phyloP scores from a whole-genome alignment of 1,140 invertebrate species.

The Andrena cerasifolii region DNA sequence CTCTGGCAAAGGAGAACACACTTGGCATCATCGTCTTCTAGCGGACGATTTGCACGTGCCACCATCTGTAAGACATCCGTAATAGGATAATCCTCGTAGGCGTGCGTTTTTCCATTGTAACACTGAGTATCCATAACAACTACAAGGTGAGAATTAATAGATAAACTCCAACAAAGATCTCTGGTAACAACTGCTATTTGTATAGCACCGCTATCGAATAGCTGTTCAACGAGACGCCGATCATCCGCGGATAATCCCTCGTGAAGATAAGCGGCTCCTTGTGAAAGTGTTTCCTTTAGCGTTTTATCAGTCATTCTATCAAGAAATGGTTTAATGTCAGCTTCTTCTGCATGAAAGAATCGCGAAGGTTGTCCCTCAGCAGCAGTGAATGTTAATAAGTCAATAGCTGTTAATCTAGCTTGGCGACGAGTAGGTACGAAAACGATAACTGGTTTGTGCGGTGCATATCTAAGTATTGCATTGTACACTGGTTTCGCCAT shows the following conservation, averaged over 20 bases:
- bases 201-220: slow-evolving; percentile 96
- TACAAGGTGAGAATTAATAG: slow-evolving; percentile 94
- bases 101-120: slow-evolving; percentile 97
- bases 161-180: slow-evolving; percentile 96
- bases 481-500: slow-evolving; percentile 99
- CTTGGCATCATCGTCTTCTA: slow-evolving; percentile 96
- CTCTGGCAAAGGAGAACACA: slow-evolving; percentile 98
- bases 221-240: slow-evolving; percentile 93
- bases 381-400: slow-evolving; percentile 95
- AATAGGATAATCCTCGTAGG: slow-evolving; percentile 98
- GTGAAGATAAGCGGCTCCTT: slow-evolving; percentile 98
- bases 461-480: slow-evolving; percentile 93
- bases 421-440: slow-evolving; percentile 98
- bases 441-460: slow-evolving; percentile 95
- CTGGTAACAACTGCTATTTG: slow-evolving; percentile 96
- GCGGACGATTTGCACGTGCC: slow-evolving; percentile 94
- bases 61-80: slow-evolving; percentile 99
- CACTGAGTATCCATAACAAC: slow-evolving; percentile 98
- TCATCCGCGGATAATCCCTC: slow-evolving; percentile 95
- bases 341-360: slow-evolving; percentile 95
- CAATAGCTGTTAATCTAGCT: slow-evolving; percentile 96
- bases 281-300: slow-evolving; percentile 91
- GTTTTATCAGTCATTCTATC: slow-evolving; percentile 94
- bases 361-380: slow-evolving; percentile 92
- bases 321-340: slow-evolving; percentile 94